Base-by-base conservation (phyloP, 1,140 invertebrate genomes). In the Megalonaias nervosa region DNA sequence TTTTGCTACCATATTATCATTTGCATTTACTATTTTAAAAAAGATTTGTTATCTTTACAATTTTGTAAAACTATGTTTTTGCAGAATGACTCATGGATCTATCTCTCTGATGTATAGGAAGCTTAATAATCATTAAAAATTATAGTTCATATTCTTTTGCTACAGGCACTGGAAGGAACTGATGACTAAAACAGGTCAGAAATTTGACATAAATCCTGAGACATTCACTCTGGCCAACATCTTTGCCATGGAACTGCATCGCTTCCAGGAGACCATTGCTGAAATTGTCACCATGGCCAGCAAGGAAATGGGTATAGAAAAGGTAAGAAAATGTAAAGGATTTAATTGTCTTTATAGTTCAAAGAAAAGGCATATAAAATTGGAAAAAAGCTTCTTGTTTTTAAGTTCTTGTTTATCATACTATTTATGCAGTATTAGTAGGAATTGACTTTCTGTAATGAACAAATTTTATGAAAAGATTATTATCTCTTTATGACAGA, bases 171-270 rank as follows among this genome's bases (percentile, higher is more conserved):
- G 96, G 96, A 93, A 94, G 75, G 93, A 95, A 81, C 89, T 98
- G 38, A 97, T 97, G 96, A 90, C 93, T 13, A 96, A 95, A 89
- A 98, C 96, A 61, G 95, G 95, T 91, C 86, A 91, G 84, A 86
- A 93, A 77, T 97, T 98, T 86, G 96, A 97, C 86, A 97, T 97
- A 94, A 93, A 94, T 4, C 94, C 95, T 1, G 94, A 96, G 6
- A 93, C 94, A 73, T 97, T 97, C 84, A 98, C 96, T 0, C 90
- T 98, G 72, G 94, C 95, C 76, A 96, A 97, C 84, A 95, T 98
- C 93, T 98, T 98, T 91, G 92, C 94, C 1, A 97, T 98, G 96
- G 94, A 98, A 85, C 88, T 97, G 71, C 94, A 96, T 84, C 93
- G 94, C 77, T 96, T 96, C 85, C 94, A 95, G 87, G 95, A 97